Base-by-base conservation (phyloP, 2,113 vertebrate genomes). In the Lichenostomus cassidix region DNA sequence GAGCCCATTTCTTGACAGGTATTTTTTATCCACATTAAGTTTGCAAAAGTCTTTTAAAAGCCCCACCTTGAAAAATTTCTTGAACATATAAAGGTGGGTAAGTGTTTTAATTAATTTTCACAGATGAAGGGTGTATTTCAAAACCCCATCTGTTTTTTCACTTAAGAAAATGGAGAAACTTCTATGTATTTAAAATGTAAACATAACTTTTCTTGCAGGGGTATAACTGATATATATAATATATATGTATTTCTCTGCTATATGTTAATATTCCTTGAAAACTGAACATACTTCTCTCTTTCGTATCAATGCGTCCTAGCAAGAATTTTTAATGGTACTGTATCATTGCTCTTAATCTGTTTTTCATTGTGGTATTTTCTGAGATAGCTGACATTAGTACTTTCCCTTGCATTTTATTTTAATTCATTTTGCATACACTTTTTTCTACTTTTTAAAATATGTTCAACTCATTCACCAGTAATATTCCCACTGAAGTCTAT, bases 121-220 rank as follows among this genome's bases (percentile, higher is more conserved):
- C 91, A 94, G 79, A 97, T 95, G 81, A 95, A 79, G 91, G 68
- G 81, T 87, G 89, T 90, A 44, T 94, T 92, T 96, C 81, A 96
- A 95, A 96, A 91, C 94, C 59, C 47, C 92, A 95, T 95, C 90
- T 94, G 79, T 42, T 71, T 92, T 92, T 89, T 89, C 70, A 83
- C 63, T 95, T 94, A 91, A 95, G 80, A 95, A 93, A 96, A 90
- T 56, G 88, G 76, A 92, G 97, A 89, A 86, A 71, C 35, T 95
- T 95, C 62, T 94, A 96, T 77, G 93, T 85, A 95, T 93, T 91
- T 93, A 89, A 97, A 97, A 97, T 96, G 97, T 98, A 98, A 98
- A 98, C 94, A 64, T 94, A 95, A 83, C 85, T 96, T 98, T 96
- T 83, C 95, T 97, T 97, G 95, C 74, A 93, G 95, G 95, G 95